phyloP scores from a whole-genome alignment of 2,797 vertebrate species.

The Girardinus metallicus region DNA sequence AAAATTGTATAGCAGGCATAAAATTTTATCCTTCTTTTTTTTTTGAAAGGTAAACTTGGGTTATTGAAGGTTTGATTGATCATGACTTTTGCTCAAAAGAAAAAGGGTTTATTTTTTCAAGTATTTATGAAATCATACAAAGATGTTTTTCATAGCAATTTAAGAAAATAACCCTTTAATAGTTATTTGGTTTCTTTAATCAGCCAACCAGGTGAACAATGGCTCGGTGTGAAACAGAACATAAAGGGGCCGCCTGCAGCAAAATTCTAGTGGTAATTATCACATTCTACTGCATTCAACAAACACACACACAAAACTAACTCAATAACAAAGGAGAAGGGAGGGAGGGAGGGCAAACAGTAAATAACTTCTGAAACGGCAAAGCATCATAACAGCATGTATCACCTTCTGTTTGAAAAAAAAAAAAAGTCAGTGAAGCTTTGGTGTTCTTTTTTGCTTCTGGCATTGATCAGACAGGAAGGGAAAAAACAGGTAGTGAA shows the following conservation, averaged over 20 bases:
- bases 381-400: constrained; percentile 55
- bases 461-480: constrained; percentile 55
- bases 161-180: constrained; percentile 42
- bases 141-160: constrained; percentile 36
- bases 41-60: not conserved
- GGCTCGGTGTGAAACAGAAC: constrained; percentile 63
- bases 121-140: constrained; percentile 2
- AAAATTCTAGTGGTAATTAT: constrained; percentile 72
- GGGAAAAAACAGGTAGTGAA: constrained; percentile 36
- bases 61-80: not conserved
- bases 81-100: not conserved
- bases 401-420: constrained; percentile 55
- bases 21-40: not conserved
- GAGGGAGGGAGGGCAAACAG: constrained; percentile 50
- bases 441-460: constrained; percentile 48
- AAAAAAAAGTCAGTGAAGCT: constrained; percentile 44
- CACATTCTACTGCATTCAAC: constrained; percentile 64
- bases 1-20: not conserved
- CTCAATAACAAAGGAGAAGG: constrained; percentile 58
- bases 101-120: too few species aligned
- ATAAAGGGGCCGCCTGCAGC: constrained; percentile 56
- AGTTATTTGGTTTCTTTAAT: constrained; percentile 67
- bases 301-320: constrained; percentile 60
- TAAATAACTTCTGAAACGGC: constrained; percentile 60
- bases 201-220: constrained; percentile 67